phyloP scores from a whole-genome alignment of 2,113 vertebrate species.

The Cygnus atratus region DNA sequence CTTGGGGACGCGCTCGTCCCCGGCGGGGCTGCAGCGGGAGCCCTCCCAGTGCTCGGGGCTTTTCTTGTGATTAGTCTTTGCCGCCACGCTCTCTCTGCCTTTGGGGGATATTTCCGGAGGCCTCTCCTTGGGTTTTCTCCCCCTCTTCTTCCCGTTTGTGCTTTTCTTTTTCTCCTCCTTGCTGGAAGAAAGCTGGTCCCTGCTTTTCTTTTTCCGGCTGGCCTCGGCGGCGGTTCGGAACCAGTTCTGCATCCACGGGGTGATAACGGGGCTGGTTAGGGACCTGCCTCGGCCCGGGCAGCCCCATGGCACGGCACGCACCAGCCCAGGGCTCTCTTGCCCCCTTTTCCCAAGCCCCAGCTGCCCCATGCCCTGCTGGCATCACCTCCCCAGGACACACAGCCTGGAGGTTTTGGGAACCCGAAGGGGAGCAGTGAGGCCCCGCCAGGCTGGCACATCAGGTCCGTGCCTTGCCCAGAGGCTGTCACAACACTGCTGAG shows the following conservation, averaged over 20 bases:
- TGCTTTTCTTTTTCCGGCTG: conserved; percentile 80
- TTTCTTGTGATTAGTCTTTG: conserved; percentile 72
- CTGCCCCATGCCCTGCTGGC: rapidly evolving
- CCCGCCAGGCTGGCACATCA: too few species aligned
- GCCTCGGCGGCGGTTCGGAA: conserved; percentile 87
- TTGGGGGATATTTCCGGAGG: conserved; percentile 55
- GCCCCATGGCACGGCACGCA: not conserved
- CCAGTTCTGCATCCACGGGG: conserved; percentile 86
- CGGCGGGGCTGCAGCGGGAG: conserved; percentile 49
- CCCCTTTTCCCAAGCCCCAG: not conserved
- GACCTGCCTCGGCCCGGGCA: not conserved
- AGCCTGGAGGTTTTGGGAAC: not conserved
- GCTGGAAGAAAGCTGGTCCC: conserved; percentile 73
- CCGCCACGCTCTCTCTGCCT: conserved; percentile 41
- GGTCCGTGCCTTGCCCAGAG: not conserved
- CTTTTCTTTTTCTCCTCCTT: conserved; percentile 80
- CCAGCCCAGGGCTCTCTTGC: not conserved
- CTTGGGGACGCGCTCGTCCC: conserved; percentile 59
- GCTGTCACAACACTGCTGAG: not conserved
- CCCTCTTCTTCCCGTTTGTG: conserved; percentile 86
- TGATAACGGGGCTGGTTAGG: not conserved
- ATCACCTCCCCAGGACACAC: not conserved
- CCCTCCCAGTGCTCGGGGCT: conserved; percentile 42
- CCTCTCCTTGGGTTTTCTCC: conserved; percentile 91
- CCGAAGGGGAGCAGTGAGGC: not conserved